Base-by-base conservation (phyloP, 2,888 invertebrate species). In the Acronicta alni region DNA sequence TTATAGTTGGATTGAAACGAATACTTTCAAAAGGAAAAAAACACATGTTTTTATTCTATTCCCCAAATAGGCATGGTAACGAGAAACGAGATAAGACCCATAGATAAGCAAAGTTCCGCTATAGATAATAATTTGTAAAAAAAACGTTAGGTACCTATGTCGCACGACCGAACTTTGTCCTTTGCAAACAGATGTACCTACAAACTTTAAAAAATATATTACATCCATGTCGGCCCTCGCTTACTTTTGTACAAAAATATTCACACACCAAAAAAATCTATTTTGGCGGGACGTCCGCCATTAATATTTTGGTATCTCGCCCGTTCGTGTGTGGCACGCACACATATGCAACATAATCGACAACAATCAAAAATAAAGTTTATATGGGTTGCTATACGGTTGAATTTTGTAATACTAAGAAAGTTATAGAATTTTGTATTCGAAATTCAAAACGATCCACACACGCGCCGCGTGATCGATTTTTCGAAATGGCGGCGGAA, bases 401-500 rank as follows among this genome's bases (percentile, higher is more conserved):
- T 35, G 16, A 53, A 54, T 67, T 79, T 77, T 18, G 53, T 67
- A 77, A 51, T 16, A 12, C 16, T 42, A 18, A 12, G n/a, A 48
- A 66, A 63, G 61, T 57, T 76, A 63, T 72, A 80, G 68, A 80
- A 81, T 84, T 83, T 84, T 80, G 77, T 86, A 83, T 83, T 86
- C 80, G 81, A 88, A 89, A 85, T 86, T 79, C 90, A 89, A 90
- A 91, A 91, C 87, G 81, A 83, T 86, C 73, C 89, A 91, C 89
- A 91, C 90, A 89, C 91, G 89, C 89, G 90, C 86, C 85, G 82
- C 75, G 84, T 88, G 89, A 92, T 92, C 92, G 92, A 92, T 92
- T 92, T 75, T 92, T 92, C 85, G 90, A 92, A 77, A 78, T 68
- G 70, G 76, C 70, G 78, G 51, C 65, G 77, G 74, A 81, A 81